Conservation (phyloP, 1,140 invertebrate species). For the Pseudoatta argentina region DNA sequence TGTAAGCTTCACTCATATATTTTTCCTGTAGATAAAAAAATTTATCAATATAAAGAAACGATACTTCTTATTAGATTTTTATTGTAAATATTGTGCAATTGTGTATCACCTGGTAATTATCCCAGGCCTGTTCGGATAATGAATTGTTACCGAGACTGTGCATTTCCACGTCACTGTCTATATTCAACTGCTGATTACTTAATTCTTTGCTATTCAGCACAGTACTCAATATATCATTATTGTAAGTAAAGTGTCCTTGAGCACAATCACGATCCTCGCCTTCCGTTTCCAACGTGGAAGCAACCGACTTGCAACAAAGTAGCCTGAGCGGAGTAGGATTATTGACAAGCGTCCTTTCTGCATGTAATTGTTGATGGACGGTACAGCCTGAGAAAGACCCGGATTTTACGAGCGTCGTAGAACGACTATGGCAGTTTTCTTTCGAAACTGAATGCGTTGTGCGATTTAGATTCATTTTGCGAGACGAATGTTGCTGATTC, state of each 20-base stretch:
- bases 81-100: constrained; percentile 24
- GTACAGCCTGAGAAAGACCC: constrained; percentile 89
- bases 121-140: constrained; percentile 95
- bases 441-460: constrained; percentile 70
- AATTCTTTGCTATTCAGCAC: constrained; percentile 78
- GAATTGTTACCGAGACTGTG: constrained; percentile 89
- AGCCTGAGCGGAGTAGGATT: constrained; percentile 86
- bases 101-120: constrained; percentile 92
- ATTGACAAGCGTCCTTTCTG: constrained; percentile 88
- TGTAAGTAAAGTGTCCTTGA: constrained; percentile 69
- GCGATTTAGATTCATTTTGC: constrained; percentile 77
- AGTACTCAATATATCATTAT: constrained; percentile 78
- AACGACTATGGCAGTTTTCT: constrained; percentile 73
- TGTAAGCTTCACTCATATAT: constrained; percentile 96
- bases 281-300: constrained; percentile 84
- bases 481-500: constrained; percentile 79
- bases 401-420: constrained; percentile 88
- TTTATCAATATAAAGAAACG: constrained; percentile 5
- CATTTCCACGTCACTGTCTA: constrained; percentile 85
- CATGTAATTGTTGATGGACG: constrained; percentile 85
- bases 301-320: constrained; percentile 76
- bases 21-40: constrained; percentile 90
- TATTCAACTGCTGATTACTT: constrained; percentile 76
- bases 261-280: constrained; percentile 81
- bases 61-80: not conserved